Evolutionary conservation across 2,113 vertebrate species (phyloP), one percentile per base, ranked within the genome.

Genomic region (Vimba vimba): DNA sequence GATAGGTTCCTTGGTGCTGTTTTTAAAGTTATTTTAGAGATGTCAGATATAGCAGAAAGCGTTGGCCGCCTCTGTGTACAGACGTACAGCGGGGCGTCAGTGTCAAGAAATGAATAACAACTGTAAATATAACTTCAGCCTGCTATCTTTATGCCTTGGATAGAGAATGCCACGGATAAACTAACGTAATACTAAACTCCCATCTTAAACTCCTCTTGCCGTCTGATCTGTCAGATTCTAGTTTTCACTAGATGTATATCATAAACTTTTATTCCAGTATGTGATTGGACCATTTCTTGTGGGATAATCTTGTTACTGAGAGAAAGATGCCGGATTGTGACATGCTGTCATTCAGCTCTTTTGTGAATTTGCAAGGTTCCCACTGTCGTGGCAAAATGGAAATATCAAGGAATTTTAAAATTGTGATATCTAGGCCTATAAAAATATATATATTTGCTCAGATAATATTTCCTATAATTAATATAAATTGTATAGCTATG

Each of bases 31-130:
- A 88, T 88, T 91, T 92, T 88, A 47, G 86, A 74, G 80, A 91
- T 82, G 88, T 91, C 89, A 86, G 85, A 92, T 93, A 93, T 93
- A 80, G 92, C 66, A 21, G 23, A 88, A 81, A 82, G 83, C 89
- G 85, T 88, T 78, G 82, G 89, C 75, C 25, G 62, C 88, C 78
- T 74, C 81, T 89, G 83, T 93, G 88, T 92, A 89, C 90, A 90
- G 90, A 86, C 89, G 86, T 91, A 92, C 87, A 90, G 87, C 92
- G 79, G 75, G 86, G 92, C 71, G 90, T 93, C 92, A 88, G 84
- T 92, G 89, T 90, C 90, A 25, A 89, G 91, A 89, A 91, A 91
- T 92, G 21, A 93, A 90, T 93, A 91, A 92, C 91, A 74, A 59
- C 77, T 77, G 89, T 93, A 93, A 93, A 92, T 91, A 90, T 92